These are phyloP conservation scores for Coranthus polyacanthus DNA, from an alignment of 2,797 vertebrate genomes.

Conservation along the genomic window DNA sequence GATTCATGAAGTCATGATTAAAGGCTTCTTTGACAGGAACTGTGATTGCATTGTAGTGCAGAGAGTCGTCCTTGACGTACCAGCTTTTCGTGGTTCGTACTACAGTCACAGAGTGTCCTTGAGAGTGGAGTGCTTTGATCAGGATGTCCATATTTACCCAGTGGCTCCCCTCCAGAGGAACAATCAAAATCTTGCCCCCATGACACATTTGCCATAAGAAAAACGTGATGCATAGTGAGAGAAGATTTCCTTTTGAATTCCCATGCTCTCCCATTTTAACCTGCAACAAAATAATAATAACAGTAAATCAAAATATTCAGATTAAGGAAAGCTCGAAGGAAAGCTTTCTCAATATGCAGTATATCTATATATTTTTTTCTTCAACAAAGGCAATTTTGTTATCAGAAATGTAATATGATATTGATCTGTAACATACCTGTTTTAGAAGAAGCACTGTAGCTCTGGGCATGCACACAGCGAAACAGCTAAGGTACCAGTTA, in stretches of 20 bases:
- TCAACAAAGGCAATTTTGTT: neutral
- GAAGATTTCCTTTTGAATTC: constrained; percentile 20
- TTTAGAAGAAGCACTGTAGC: neutral
- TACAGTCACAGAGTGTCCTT: constrained; percentile 65
- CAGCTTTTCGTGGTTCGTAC: constrained; percentile 64
- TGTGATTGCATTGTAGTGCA: constrained; percentile 59
- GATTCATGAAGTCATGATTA: constrained; percentile 59
- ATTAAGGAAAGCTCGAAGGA: neutral
- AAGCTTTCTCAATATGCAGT: neutral
- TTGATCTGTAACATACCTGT: constrained; percentile 39
- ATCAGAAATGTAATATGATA: neutral
- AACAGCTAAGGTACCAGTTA: neutral
- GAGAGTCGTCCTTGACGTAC: constrained; percentile 61
- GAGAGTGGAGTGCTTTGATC: constrained; percentile 67
- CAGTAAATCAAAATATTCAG: neutral
- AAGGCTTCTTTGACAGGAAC: constrained; percentile 56
- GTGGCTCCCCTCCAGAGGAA: constrained; percentile 78
- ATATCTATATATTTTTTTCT: no score
- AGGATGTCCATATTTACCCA: constrained; percentile 79
- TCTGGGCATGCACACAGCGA: neutral
- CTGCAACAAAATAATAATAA: constrained; percentile 25
- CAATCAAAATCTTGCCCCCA: constrained; percentile 57
- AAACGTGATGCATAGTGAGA: constrained; percentile 15
- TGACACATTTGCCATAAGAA: constrained; percentile 33
- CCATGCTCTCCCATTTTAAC: constrained; percentile 31